A percentile compares a stretch with the other conserved stretches of the same genome.
Evolutionary conservation across 2,888 invertebrate genomes (phyloP).

Genomic region (Melanostoma scalare): DNA sequence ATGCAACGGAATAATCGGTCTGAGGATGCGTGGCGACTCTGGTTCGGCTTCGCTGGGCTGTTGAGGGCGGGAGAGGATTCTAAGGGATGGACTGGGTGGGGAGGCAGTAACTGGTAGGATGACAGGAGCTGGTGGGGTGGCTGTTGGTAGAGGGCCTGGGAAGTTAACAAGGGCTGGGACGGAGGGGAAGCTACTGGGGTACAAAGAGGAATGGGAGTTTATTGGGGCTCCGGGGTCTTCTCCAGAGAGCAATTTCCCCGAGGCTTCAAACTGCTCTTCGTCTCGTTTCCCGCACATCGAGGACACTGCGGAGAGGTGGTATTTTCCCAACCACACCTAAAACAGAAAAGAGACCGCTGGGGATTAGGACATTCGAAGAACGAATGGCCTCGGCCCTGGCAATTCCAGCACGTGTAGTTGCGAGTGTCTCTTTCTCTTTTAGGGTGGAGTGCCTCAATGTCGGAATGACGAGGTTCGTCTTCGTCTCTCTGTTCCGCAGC

Average conservation of each 20-base stretch:
- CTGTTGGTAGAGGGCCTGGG: neutral
- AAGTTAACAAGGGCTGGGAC: neutral
- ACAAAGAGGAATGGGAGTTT: neutral
- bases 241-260: conserved; percentile 1
- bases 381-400: neutral
- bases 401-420: neutral
- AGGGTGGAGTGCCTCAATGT: too few species aligned
- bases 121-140: neutral
- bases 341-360: neutral
- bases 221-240: neutral
- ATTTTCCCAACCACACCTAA: neutral
- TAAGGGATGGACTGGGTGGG: neutral
- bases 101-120: neutral
- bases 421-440: neutral
- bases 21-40: too few species aligned
- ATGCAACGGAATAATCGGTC: neutral
- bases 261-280: neutral
- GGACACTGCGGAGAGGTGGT: neutral
- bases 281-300: neutral
- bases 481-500: too few species aligned
- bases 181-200: neutral
- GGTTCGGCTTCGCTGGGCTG: too few species aligned
- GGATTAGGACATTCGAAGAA: neutral
- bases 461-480: too few species aligned
- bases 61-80: neutral